Evolutionary conservation across 2,113 vertebrate species (phyloP).

Genomic region (Paraplagusia blochii): DNA sequence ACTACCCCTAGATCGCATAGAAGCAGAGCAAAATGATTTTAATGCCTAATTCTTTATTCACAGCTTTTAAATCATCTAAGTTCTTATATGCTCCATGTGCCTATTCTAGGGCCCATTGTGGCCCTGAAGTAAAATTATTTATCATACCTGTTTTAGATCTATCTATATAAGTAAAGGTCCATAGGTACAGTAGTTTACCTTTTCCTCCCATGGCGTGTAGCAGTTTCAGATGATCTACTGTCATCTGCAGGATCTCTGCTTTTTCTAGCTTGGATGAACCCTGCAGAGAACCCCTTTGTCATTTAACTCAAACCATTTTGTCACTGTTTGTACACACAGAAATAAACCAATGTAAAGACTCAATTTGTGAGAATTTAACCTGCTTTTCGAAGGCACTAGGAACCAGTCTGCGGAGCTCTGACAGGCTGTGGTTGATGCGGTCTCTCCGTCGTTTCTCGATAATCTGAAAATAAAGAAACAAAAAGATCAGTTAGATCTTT

Average conservation of each 20-base stretch:
- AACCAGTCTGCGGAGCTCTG: constrained; percentile 88
- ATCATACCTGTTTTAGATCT: not conserved
- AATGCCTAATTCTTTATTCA: too few species aligned
- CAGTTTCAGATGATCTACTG: constrained; percentile 93
- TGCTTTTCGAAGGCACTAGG: constrained; percentile 94
- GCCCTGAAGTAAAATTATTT: too few species aligned
- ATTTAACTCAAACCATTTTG: not conserved
- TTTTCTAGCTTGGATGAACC: constrained; percentile 95
- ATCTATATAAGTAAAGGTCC: not conserved
- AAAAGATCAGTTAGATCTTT: constrained; percentile 7
- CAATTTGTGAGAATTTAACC: constrained; percentile 60
- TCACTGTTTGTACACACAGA: not conserved
- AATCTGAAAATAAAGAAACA: constrained; percentile 72
- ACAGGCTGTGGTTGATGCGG: constrained; percentile 94
- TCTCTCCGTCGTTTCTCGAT: constrained; percentile 93
- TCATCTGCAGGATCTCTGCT: constrained; percentile 95
- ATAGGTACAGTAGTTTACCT: constrained; percentile 67
- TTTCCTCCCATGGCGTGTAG: constrained; percentile 88
- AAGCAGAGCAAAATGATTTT: too few species aligned
- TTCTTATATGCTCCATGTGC: too few species aligned
- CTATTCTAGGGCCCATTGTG: too few species aligned
- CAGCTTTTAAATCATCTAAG: too few species aligned
- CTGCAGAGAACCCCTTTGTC: constrained; percentile 57
- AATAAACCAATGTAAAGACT: not conserved
- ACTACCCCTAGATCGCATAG: too few species aligned